Evolutionary conservation across 1,140 invertebrate species (phyloP).

Genomic region (Aphaenogaster rudis): DNA sequence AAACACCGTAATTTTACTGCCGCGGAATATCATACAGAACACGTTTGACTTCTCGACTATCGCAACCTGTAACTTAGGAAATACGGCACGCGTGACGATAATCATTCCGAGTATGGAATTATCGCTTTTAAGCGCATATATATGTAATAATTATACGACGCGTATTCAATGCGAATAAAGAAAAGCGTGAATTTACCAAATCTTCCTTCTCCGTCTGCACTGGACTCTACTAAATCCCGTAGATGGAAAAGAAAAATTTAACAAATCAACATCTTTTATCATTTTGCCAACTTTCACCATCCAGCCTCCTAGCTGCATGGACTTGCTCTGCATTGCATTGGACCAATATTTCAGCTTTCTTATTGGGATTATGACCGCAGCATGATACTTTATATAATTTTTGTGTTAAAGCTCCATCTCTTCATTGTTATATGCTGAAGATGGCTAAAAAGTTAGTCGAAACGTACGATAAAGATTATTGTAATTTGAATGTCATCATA

Average conservation of each 20-base stretch:
- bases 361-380: too few species aligned
- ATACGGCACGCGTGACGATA: background rate
- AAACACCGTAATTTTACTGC: conserved; percentile 10
- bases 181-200: background rate
- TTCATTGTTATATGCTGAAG: too few species aligned
- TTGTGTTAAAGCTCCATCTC: too few species aligned
- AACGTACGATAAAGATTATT: too few species aligned
- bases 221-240: background rate
- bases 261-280: background rate
- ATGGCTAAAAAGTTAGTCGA: too few species aligned
- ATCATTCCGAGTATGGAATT: conserved; percentile 1
- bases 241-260: background rate
- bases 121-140: background rate
- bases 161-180: background rate
- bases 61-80: background rate
- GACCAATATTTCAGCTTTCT: too few species aligned
- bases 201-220: background rate
- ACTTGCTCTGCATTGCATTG: too few species aligned
- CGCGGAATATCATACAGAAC: background rate
- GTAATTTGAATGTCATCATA: too few species aligned
- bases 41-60: background rate
- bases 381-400: too few species aligned
- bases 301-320: too few species aligned
- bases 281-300: too few species aligned
- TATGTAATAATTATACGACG: background rate